phyloP scores from a whole-genome alignment of 2,113 vertebrate species.

The Tachycineta bicolor region DNA sequence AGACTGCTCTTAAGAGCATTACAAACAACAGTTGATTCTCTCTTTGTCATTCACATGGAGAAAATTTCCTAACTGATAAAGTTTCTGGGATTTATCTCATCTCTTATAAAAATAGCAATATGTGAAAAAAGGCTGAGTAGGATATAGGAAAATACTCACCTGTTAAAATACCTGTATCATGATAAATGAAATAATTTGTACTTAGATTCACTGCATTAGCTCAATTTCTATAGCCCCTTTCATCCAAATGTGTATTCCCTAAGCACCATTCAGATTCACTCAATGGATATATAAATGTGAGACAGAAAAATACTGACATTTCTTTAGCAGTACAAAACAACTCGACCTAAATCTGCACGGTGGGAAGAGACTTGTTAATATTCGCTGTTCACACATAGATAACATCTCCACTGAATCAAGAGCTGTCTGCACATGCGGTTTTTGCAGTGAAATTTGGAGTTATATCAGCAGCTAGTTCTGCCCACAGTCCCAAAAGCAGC shows the following conservation, averaged over 20 bases:
- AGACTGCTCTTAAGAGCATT: constrained; percentile 21
- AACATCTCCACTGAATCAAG: background rate
- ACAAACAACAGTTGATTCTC: constrained; percentile 19
- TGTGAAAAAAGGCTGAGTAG: background rate
- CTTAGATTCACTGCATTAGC: background rate
- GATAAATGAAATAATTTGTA: constrained; percentile 3
- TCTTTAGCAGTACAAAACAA: background rate
- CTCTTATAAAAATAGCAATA: background rate
- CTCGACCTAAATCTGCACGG: background rate
- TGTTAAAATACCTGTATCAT: background rate
- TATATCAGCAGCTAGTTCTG: background rate
- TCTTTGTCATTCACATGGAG: background rate
- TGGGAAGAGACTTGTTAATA: background rate
- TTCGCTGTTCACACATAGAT: background rate
- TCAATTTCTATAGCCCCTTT: background rate
- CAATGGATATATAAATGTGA: background rate
- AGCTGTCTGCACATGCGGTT: background rate
- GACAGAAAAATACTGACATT: background rate
- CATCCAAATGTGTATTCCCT: background rate
- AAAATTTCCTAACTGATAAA: constrained; percentile 7
- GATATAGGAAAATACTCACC: background rate
- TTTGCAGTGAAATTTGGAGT: background rate
- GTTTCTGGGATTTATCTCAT: background rate
- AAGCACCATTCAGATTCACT: background rate
- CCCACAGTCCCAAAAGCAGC: background rate